Evolutionary conservation across 2,113 vertebrate species (phyloP).

Genomic region (Xiphorhynchus elegans): DNA sequence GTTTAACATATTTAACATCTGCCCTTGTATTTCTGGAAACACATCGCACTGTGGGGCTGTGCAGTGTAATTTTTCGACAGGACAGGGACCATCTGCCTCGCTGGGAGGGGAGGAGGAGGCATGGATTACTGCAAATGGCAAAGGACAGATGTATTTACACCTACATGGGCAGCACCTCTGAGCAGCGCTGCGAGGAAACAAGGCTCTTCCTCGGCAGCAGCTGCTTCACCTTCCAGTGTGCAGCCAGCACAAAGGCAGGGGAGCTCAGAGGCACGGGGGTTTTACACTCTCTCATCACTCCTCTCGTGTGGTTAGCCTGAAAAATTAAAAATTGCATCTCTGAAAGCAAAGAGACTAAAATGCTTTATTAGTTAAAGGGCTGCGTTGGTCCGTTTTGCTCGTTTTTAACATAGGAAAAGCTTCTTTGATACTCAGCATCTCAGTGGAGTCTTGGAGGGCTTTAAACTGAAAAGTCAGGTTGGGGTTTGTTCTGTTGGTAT

Average conservation of each 20-base stretch:
- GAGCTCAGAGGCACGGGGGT: background rate
- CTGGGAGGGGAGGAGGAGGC: constrained; percentile 65
- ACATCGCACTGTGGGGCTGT: constrained; percentile 65
- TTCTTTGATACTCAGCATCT: background rate
- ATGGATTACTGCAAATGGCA: constrained; percentile 76
- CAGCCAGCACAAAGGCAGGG: background rate
- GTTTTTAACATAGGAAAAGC: background rate
- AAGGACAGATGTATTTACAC: constrained; percentile 91
- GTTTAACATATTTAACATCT: constrained; percentile 81
- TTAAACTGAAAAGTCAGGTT: background rate
- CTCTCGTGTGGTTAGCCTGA: background rate
- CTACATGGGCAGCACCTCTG: constrained; percentile 86
- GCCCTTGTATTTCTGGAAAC: constrained; percentile 76
- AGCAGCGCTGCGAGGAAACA: constrained; percentile 80
- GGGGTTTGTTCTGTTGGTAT: background rate
- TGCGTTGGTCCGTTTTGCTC: background rate
- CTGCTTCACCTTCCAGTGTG: constrained; percentile 76
- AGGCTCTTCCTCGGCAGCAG: constrained; percentile 77
- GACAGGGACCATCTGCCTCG: constrained; percentile 81
- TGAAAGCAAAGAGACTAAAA: background rate
- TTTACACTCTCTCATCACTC: background rate
- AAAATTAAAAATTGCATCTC: background rate
- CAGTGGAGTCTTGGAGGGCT: background rate
- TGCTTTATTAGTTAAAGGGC: rapidly evolving
- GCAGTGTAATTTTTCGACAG: constrained; percentile 68